Base-by-base conservation (phyloP, 2,888 invertebrate genomes). In the Caradrina kadenii region DNA sequence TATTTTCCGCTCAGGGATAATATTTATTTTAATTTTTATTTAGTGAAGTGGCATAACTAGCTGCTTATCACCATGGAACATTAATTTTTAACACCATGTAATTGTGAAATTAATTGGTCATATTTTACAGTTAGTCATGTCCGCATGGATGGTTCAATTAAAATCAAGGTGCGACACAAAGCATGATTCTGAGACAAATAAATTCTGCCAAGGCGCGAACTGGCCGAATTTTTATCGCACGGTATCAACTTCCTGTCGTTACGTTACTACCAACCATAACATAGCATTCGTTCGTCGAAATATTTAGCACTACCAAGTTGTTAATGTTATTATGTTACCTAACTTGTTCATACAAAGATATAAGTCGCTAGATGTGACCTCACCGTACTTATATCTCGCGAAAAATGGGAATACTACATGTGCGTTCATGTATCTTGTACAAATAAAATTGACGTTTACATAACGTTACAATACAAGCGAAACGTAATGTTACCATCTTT, bases 21-120 rank as follows among this genome's bases (percentile, higher is more conserved):
- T n/a, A n/a, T n/a, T n/a, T n/a, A n/a, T n/a, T n/a, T 73, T 39
- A 45, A 49, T 39, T 21, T 42, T 1, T 26, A 21, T 49, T 72
- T 48, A 69, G 13, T 60, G 15, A n/a, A 19, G 35, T 48, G 21
- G 1, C 11, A 62, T n/a, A 15, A 42, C 42, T 42, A 4, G 3
- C 35, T 50, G 10, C 21, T 2, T 42, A 42, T 11, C 55, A 42
- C 35, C 49, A 42, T 50, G 49, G 71, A 39, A 54, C 42, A 45
- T 11, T 71, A 26, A 45, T 17, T 71, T 52, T 45, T 50, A 42
- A 63, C 35, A 58, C 63, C 60, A 5, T 61, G 55, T 11, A 26
- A 26, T 26, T 26, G 26, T 26, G 11, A 60, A 70, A 63, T 63
- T 69, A 69, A 76, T 76, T 74, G 50, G 54, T 39, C 42, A 49